Conservation (phyloP, 2,797 vertebrate species). For the Esox masquinongy region DNA sequence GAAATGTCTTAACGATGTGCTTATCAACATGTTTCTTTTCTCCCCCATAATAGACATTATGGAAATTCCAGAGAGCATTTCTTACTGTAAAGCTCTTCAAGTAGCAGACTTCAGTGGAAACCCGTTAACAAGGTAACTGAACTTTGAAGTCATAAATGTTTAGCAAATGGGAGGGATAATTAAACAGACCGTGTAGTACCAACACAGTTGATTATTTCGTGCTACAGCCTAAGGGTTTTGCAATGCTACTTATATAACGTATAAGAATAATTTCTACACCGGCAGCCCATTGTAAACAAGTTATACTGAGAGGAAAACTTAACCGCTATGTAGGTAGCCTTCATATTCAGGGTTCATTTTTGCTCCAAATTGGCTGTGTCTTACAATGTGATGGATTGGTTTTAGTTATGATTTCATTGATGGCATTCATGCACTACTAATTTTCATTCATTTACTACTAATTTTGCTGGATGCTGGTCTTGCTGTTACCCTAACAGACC, state of each 20-base stretch:
- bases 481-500: too few species aligned
- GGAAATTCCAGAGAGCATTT: constrained; percentile 98
- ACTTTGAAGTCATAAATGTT: background rate
- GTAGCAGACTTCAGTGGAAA: constrained; percentile 99
- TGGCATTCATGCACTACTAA: background rate
- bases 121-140: constrained; percentile 90
- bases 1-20: background rate
- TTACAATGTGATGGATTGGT: background rate
- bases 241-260: background rate
- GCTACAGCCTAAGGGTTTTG: background rate
- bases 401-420: background rate
- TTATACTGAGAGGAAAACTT: background rate
- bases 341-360: background rate
- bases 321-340: background rate
- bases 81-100: constrained; percentile 94
- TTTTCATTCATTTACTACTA: too few species aligned
- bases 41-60: constrained; percentile 87
- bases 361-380: background rate
- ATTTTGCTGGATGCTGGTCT: too few species aligned
- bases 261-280: background rate
- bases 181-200: background rate
- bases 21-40: constrained; percentile 24
- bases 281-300: background rate
- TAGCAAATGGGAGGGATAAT: background rate
- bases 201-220: background rate